These are phyloP conservation scores for Onychorhynchus coronatus DNA, from an alignment of 2,113 vertebrate species.

Conservation along the genomic window DNA sequence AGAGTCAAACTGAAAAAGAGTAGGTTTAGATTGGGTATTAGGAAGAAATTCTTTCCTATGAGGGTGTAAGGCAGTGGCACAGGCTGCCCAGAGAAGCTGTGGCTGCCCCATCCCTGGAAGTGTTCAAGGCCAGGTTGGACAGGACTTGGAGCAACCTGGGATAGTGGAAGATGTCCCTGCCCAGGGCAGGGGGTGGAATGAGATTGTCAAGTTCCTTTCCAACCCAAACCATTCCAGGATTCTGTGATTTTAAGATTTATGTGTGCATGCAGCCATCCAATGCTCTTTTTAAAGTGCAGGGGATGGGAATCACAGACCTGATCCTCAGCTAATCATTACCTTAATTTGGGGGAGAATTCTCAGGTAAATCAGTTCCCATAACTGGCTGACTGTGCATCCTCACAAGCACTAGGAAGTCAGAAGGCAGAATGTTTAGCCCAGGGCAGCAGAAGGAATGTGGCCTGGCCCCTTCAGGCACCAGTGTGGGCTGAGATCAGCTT, in stretches of 20 bases:
- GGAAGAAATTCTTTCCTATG: neutral
- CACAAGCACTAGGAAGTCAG: neutral
- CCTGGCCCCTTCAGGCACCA: neutral
- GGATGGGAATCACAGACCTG: neutral
- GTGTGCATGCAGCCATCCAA: neutral
- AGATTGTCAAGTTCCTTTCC: neutral
- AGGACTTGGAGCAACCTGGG: fast-evolving
- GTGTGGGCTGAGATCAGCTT: neutral
- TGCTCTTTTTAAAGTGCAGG: neutral
- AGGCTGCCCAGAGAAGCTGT: neutral
- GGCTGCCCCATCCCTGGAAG: neutral
- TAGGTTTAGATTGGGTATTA: neutral
- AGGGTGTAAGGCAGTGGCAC: fast-evolving
- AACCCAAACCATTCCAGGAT: neutral
- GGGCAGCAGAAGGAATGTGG: neutral
- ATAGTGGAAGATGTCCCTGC: neutral
- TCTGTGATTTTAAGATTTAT: neutral
- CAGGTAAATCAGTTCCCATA: neutral
- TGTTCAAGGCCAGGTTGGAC: neutral
- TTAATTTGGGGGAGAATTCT: neutral
- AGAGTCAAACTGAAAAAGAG: neutral
- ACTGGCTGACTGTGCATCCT: neutral
- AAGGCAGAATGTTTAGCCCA: neutral
- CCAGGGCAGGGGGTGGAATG: neutral
- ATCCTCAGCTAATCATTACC: neutral